Conservation (phyloP, 2,888 invertebrate species). For the Drosophila eohydei region DNA sequence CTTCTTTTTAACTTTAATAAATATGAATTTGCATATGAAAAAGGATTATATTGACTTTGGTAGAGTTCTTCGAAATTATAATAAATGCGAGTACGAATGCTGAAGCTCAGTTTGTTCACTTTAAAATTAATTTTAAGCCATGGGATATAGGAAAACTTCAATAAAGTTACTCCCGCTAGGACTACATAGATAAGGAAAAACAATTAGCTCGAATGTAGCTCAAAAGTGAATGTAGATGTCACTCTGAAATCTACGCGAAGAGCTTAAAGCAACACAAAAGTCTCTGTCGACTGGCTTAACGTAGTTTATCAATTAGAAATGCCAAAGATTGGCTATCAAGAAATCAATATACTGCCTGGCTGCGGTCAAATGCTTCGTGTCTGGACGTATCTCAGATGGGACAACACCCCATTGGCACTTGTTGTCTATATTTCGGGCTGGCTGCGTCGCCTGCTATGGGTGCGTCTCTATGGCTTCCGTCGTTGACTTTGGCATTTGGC, state of each 20-base stretch:
- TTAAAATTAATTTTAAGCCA: too few relatives aligned
- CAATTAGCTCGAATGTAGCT: not conserved
- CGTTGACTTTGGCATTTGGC: slow-evolving; percentile 78
- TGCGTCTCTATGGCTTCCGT: slow-evolving; percentile 47
- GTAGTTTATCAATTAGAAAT: slow-evolving; percentile 12
- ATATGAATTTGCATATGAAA: not conserved
- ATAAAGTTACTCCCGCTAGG: too few relatives aligned
- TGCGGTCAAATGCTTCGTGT: slow-evolving; percentile 2
- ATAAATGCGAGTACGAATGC: too few relatives aligned
- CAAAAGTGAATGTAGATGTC: not conserved
- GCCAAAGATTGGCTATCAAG: not conserved
- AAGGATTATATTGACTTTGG: too few relatives aligned
- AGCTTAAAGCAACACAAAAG: not conserved
- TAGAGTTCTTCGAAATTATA: too few relatives aligned
- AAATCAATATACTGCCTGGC: not conserved
- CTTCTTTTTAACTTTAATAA: not conserved
- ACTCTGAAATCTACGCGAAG: too few relatives aligned
- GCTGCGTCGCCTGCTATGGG: not conserved
- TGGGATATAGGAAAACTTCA: too few relatives aligned
- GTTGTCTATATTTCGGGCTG: not conserved
- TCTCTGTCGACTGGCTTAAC: not conserved
- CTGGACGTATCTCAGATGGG: slow-evolving; percentile 2
- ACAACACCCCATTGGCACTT: slow-evolving; percentile 16
- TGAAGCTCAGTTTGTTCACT: too few relatives aligned
- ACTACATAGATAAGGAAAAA: too few relatives aligned